Conservation (phyloP, 2,797 vertebrate genomes). For the Ceryle rudis region DNA sequence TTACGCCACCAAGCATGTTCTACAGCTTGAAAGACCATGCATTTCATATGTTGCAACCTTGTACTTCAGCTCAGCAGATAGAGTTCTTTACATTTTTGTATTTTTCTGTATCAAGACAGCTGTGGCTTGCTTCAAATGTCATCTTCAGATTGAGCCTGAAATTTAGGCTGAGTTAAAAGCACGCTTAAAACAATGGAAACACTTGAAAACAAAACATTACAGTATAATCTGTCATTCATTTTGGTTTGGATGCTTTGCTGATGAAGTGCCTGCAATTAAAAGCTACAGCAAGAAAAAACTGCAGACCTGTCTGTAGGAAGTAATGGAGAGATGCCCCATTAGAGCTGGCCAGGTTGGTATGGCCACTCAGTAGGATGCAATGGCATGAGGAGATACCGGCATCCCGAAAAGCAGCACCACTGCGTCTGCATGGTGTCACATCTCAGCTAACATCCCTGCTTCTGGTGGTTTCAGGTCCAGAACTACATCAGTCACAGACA, state of each 20-base stretch:
- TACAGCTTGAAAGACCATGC: not conserved
- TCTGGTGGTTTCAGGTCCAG: not conserved
- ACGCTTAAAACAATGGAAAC: not conserved
- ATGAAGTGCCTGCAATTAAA: not conserved
- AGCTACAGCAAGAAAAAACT: not conserved
- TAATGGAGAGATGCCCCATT: not conserved
- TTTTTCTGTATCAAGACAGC: not conserved
- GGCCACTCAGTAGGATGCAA: not conserved
- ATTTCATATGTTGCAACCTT: not conserved
- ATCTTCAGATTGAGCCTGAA: not conserved
- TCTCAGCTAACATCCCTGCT: not conserved
- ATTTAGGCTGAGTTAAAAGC: not conserved
- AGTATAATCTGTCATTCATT: not conserved
- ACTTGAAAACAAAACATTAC: not conserved
- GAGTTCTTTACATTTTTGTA: not conserved
- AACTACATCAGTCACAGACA: not conserved
- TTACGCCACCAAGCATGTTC: not conserved
- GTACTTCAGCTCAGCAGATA: not conserved
- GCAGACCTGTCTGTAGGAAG: not conserved
- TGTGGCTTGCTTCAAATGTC: not conserved
- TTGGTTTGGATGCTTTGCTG: not conserved
- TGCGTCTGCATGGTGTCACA: not conserved
- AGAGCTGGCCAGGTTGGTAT: not conserved
- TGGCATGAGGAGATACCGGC: not conserved
- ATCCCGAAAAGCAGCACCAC: not conserved